Percentiles rank a stretch among this genome's conserved stretches.
phyloP scores from a whole-genome alignment of 2,888 invertebrate genomes.

The Apeira syringaria region DNA sequence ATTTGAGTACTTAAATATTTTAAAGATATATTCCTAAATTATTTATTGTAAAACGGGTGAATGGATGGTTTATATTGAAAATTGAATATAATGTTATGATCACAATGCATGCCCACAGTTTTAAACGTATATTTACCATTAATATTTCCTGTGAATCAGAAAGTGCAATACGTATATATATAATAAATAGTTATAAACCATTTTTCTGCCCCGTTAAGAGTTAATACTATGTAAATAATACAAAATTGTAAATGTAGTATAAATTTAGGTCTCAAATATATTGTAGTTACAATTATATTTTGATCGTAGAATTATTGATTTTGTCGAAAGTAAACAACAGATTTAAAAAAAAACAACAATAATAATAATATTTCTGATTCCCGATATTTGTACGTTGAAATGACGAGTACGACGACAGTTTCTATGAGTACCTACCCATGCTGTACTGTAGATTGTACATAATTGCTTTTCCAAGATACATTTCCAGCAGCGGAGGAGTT shows the following conservation, averaged over 20 bases:
- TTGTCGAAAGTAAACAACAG: conserved; percentile 3
- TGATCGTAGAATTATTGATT: neutral
- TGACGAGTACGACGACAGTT: too few relatives aligned
- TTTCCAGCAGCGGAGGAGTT: too few relatives aligned
- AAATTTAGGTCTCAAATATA: conserved; percentile 3
- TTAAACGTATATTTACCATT: neutral
- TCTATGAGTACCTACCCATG: too few relatives aligned
- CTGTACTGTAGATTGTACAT: too few relatives aligned
- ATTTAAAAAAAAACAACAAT: too few relatives aligned
- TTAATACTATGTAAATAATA: conserved; percentile 35
- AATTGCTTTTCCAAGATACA: too few relatives aligned
- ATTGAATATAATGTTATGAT: neutral
- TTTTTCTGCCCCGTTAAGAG: conserved; percentile 24
- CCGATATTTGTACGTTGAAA: too few relatives aligned
- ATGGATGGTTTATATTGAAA: conserved; percentile 27
- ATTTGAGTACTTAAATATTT: conserved; percentile 80
- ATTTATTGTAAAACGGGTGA: conserved; percentile 63
- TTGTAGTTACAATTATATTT: conserved; percentile 1
- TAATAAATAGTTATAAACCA: conserved; percentile 15
- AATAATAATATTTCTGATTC: too few relatives aligned
- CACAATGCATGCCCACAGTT: neutral
- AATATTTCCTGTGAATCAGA: neutral
- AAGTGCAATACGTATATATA: conserved; percentile 30
- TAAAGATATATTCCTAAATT: conserved; percentile 77
- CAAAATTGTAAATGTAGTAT: conserved; percentile 28